Evolutionary conservation across 2,113 vertebrate genomes (phyloP).

Genomic region (Romanogobio albipinnatus): DNA sequence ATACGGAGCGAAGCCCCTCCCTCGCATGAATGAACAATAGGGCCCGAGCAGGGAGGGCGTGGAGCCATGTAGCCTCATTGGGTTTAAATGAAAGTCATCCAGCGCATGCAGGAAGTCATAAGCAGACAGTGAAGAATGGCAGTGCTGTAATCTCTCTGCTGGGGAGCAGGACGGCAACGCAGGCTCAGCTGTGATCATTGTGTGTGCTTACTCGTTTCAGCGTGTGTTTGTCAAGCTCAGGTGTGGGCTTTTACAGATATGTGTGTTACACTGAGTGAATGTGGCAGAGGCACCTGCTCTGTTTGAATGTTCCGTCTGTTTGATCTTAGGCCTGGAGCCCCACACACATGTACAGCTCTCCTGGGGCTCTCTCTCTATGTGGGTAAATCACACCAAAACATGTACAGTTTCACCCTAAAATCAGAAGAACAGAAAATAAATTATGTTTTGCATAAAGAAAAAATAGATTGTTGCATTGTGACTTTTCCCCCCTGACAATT

Average conservation of each 20-base stretch:
- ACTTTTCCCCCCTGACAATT: neutral
- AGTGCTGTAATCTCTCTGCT: conserved; percentile 66
- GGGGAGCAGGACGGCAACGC: conserved; percentile 24
- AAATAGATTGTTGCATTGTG: neutral
- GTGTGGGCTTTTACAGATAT: conserved; percentile 30
- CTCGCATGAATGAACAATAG: conserved; percentile 28
- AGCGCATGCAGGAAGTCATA: conserved; percentile 73
- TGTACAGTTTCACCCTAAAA: neutral
- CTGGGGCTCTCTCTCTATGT: conserved; percentile 16
- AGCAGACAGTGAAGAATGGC: conserved; percentile 80
- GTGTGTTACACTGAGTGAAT: conserved; percentile 16
- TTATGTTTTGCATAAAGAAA: neutral
- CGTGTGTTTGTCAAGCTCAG: conserved; percentile 42
- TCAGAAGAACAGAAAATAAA: neutral
- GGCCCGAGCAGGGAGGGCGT: conserved; percentile 5
- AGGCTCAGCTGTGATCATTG: conserved; percentile 40
- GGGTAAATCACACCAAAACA: conserved; percentile 9
- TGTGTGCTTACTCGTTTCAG: conserved; percentile 49
- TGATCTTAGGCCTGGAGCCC: conserved; percentile 38
- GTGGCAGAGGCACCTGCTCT: conserved; percentile 49
- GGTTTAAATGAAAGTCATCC: conserved; percentile 80
- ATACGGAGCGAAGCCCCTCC: conserved; percentile 27
- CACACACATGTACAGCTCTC: conserved; percentile 19
- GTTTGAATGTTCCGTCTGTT: conserved; percentile 37
- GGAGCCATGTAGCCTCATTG: conserved; percentile 44